Conservation (phyloP, 2,113 vertebrate species). For the Bubo scandiacus region DNA sequence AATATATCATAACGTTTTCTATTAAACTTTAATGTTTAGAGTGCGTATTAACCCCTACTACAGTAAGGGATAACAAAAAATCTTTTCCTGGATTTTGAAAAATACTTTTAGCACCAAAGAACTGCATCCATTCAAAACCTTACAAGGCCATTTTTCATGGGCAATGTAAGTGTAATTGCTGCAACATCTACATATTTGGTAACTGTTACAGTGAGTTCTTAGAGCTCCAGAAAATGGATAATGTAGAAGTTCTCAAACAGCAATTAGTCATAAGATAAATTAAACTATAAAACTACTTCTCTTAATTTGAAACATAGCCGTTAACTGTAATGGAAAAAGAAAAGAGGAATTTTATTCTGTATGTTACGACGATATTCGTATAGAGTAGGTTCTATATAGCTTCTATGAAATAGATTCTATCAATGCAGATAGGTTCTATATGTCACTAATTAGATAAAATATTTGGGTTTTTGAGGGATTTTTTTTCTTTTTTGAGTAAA, state of each 20-base stretch:
- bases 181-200: constrained; percentile 53
- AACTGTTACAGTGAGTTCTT: constrained; percentile 34
- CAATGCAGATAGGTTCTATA: background rate
- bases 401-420: background rate
- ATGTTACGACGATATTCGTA: background rate
- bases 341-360: background rate
- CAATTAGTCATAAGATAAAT: background rate
- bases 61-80: background rate
- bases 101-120: constrained; percentile 44
- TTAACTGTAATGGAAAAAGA: background rate
- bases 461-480: background rate
- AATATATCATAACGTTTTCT: background rate
- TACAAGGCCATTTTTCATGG: constrained; percentile 7
- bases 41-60: background rate
- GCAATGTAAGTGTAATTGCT: constrained; percentile 60
- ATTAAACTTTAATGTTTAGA: constrained; percentile 18
- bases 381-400: background rate
- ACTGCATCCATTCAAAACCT: constrained; percentile 30
- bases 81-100: constrained; percentile 46
- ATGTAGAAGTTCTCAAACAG: background rate
- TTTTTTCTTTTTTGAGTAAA: background rate
- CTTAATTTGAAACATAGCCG: background rate
- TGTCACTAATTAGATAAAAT: background rate
- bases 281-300: constrained; percentile 13
- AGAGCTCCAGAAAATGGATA: constrained; percentile 7